phyloP scores from a whole-genome alignment of 2,113 vertebrate genomes.

The Carassius gibelio region DNA sequence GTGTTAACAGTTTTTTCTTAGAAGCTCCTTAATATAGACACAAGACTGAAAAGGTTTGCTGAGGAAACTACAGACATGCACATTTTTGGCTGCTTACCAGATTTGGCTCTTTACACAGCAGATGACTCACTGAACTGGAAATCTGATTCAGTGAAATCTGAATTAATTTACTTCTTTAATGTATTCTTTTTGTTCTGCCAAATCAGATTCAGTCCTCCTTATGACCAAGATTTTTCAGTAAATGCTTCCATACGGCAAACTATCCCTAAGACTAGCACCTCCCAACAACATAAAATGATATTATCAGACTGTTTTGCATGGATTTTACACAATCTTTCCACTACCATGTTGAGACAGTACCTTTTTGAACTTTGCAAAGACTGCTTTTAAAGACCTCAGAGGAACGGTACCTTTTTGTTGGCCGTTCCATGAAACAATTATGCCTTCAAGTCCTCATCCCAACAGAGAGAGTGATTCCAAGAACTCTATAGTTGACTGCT shows the following conservation, averaged over 20 bases:
- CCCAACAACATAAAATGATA: conserved; percentile 20
- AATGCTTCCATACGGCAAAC: neutral
- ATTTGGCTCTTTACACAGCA: neutral
- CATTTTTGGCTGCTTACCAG: neutral
- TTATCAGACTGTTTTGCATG: conserved; percentile 26
- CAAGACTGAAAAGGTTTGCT: neutral
- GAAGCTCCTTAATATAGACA: no score
- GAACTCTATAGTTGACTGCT: conserved; percentile 28
- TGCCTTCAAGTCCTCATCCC: neutral
- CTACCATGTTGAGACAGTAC: neutral
- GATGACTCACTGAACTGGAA: neutral
- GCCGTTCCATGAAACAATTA: conserved; percentile 5
- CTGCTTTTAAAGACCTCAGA: conserved; percentile 24
- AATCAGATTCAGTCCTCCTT: neutral
- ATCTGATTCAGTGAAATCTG: neutral
- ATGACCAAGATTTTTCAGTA: neutral
- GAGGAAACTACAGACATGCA: neutral
- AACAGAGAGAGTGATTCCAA: conserved; percentile 6
- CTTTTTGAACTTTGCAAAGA: conserved; percentile 9
- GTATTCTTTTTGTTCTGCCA: neutral
- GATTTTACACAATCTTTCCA: conserved; percentile 25
- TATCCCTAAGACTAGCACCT: neutral
- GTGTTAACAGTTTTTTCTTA: no score
- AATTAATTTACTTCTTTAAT: neutral
- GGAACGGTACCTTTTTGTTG: conserved; percentile 31